Evolutionary conservation across 2,797 vertebrate species (phyloP).

Genomic region (Zonotrichia albicollis): DNA sequence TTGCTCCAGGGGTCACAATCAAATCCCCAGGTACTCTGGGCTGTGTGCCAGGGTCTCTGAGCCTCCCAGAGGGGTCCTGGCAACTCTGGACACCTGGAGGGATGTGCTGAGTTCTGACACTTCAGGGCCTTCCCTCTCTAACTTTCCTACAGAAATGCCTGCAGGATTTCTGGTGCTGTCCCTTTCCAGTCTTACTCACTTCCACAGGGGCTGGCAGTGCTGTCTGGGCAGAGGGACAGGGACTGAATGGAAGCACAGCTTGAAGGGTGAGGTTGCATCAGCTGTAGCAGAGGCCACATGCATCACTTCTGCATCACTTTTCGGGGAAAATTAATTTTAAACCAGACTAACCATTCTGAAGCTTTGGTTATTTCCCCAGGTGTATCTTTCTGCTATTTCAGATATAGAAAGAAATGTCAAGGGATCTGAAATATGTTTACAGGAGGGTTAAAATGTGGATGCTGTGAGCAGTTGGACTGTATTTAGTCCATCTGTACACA

Average conservation of each 20-base stretch:
- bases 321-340: not conserved
- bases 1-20: too few species aligned
- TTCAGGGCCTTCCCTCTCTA: not conserved
- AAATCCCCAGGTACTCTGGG: too few species aligned
- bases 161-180: not conserved
- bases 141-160: not conserved
- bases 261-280: not conserved
- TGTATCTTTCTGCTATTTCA: not conserved
- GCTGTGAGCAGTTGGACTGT: not conserved
- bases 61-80: too few species aligned
- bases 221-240: not conserved
- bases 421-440: not conserved
- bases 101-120: too few species aligned
- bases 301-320: not conserved
- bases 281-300: not conserved
- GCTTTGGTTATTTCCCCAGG: not conserved
- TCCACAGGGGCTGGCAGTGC: rapidly evolving
- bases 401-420: not conserved
- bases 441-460: not conserved
- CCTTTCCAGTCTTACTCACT: rapidly evolving
- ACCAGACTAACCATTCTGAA: not conserved
- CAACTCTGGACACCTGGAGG: too few species aligned
- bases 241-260: not conserved
- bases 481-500: not conserved
- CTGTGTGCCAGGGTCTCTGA: too few species aligned